Base-by-base conservation (phyloP, 2,888 invertebrate species). In the Protonemura montana region DNA sequence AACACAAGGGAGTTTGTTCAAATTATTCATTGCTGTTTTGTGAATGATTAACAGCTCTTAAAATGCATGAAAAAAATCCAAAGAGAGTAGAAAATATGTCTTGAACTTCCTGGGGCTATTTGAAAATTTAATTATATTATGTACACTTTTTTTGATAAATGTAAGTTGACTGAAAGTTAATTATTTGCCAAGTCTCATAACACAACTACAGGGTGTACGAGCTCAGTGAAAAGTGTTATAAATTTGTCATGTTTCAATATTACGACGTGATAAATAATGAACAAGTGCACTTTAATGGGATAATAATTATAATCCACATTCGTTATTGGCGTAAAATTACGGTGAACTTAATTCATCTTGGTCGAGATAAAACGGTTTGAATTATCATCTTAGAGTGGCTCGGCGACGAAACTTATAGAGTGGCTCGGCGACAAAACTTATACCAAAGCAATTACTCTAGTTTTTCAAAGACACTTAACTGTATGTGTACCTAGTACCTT, bases 181-280 rank as follows among this genome's bases (percentile, higher is more conserved):
- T 59, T 59, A 59, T 59, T 59, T 59, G 59, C 59, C 59, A 10
- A 59, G 59, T 59, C 21, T 35, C 3, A 10, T 35, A 35, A 3
- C 35, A 35, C 35, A n/a, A n/a, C n/a, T n/a, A n/a, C n/a, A 7
- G 41, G 41, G 41, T 59, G 3, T 59, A 13, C 59, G 59, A 3
- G 13, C 59, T 10, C 16, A 13, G 59, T 59, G 59, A 59, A 59
- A 59, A 16, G 59, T 59, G 59, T 59, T 59, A 59, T 59, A 59
- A 59, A 59, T 59, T 59, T 59, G 59, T 59, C 59, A 59, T 59
- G 59, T 59, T 59, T 59, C 59, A 59, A 59, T 59, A 21, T 59
- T 59, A 59, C 59, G 59, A 59, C 59, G 59, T 59, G 59, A 59
- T 59, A 59, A 59, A 59, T 59, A 59, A 59, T 59, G 59, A 59